These are phyloP conservation scores for Drosophila micromelanica DNA, from an alignment of 1,140 invertebrate species.

Conservation along the genomic window DNA sequence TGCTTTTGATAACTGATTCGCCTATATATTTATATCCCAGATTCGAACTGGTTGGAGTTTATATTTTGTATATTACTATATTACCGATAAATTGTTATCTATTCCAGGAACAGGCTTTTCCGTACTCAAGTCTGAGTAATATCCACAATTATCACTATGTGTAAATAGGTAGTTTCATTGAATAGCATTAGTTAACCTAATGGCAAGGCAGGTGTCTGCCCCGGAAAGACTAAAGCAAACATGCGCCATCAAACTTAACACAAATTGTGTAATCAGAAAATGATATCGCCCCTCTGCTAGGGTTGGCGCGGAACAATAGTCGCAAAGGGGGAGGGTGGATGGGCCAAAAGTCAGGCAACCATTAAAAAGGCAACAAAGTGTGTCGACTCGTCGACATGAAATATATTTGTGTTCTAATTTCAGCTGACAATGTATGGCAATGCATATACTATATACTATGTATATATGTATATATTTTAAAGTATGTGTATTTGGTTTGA, in stretches of 20 bases:
- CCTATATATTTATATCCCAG: too few relatives aligned
- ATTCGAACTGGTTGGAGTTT: too few relatives aligned
- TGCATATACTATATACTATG: not conserved
- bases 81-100: not conserved
- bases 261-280: constrained; percentile 42
- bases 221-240: constrained; percentile 21
- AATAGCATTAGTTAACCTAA: not conserved
- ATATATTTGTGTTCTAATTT: constrained; percentile 8
- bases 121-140: not conserved
- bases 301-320: not conserved
- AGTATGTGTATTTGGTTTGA: constrained; percentile 1
- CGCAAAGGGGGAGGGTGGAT: not conserved
- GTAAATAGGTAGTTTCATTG: not conserved
- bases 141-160: constrained; percentile 7
- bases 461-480: not conserved
- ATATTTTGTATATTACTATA: not conserved
- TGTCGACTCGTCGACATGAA: constrained; percentile 4
- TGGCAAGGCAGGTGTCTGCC: constrained; percentile 4
- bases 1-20: too few relatives aligned
- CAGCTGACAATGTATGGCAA: not conserved
- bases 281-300: constrained; percentile 25
- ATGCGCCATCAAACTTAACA: constrained; percentile 34
- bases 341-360: constrained; percentile 14
- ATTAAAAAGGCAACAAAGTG: constrained; percentile 14
- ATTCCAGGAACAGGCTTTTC: not conserved